phyloP scores from a whole-genome alignment of 2,888 invertebrate species.

The Conomelus anceps region DNA sequence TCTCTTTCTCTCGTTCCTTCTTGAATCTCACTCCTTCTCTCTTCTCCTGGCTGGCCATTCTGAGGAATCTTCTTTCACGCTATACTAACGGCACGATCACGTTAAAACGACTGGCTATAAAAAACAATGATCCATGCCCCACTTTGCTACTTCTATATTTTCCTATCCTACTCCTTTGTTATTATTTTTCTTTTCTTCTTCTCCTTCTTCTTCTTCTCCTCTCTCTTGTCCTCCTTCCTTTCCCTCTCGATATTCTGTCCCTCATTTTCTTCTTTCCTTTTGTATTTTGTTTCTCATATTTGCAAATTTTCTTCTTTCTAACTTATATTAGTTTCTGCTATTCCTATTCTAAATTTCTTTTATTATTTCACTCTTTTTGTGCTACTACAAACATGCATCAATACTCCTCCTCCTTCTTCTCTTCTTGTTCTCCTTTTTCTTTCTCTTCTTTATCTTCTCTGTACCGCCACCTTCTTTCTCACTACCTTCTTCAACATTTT shows the following conservation, averaged over 20 bases:
- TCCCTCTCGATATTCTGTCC: neutral
- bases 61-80: neutral
- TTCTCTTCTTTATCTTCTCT: too few species aligned
- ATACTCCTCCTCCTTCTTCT: too few species aligned
- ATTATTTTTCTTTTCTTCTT: neutral
- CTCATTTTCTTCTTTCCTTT: neutral
- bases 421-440: too few species aligned
- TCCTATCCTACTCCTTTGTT: neutral
- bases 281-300: too few species aligned
- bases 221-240: neutral
- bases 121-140: neutral
- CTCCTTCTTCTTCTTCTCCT: neutral
- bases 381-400: too few species aligned
- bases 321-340: too few species aligned
- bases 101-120: neutral
- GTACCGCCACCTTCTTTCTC: too few species aligned
- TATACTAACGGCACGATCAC: neutral
- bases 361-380: too few species aligned
- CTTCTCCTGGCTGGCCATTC: neutral
- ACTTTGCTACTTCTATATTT: neutral
- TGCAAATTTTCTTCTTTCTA: too few species aligned
- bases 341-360: too few species aligned
- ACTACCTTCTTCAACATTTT: too few species aligned
- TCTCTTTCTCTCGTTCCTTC: neutral
- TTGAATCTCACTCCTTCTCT: neutral